phyloP scores from a whole-genome alignment of 2,113 vertebrate genomes.

The Varanus salvator region DNA sequence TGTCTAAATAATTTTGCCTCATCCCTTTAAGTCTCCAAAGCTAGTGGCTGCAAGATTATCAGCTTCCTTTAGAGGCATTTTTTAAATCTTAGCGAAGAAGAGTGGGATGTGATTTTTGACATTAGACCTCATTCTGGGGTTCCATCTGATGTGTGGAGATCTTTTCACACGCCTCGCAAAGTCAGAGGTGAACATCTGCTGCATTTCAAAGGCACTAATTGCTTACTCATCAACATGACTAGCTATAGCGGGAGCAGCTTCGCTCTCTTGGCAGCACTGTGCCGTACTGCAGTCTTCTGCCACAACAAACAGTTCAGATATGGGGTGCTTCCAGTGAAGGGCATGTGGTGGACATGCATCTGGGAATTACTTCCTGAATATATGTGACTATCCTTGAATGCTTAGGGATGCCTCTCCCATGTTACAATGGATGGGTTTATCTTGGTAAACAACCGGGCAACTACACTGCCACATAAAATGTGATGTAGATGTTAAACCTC shows the following conservation, averaged over 20 bases:
- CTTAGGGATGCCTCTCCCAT: neutral
- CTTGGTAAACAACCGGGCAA: neutral
- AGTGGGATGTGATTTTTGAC: conserved; percentile 14
- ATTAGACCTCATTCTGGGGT: neutral
- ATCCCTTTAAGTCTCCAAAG: no score
- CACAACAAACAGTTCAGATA: neutral
- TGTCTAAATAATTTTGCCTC: neutral
- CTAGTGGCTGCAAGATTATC: neutral
- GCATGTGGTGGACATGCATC: neutral
- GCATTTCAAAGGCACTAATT: neutral
- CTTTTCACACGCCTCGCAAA: conserved; percentile 4
- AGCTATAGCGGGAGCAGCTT: neutral
- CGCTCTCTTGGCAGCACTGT: no score
- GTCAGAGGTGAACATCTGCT: conserved; percentile 5
- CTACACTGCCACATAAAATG: neutral
- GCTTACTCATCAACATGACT: neutral
- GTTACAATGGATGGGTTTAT: neutral
- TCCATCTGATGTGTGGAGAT: conserved; percentile 17
- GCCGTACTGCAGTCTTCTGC: neutral
- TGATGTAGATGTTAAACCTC: neutral
- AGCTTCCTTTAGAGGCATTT: neutral
- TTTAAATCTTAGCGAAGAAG: neutral
- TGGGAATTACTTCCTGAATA: neutral
- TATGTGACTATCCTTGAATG: neutral
- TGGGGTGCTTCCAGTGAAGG: no score